These are phyloP conservation scores for Staurois parvus DNA, from an alignment of 2,797 vertebrate genomes.

Conservation along the genomic window DNA sequence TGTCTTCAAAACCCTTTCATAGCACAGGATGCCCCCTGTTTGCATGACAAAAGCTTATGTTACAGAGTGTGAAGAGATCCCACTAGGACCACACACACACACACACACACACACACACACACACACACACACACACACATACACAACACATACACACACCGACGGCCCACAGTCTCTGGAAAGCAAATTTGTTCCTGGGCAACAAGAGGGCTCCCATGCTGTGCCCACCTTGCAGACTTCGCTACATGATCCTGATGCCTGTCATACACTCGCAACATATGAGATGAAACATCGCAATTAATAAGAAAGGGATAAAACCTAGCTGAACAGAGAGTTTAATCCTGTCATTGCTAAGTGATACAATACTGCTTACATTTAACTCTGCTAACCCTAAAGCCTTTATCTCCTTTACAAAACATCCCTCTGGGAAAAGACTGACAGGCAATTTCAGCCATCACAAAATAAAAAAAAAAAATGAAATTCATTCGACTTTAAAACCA, in stretches of 20 bases:
- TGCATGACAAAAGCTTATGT: too few relatives aligned
- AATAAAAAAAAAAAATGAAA: slow-evolving; percentile 30
- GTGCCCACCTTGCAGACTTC: background rate
- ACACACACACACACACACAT: too few relatives aligned
- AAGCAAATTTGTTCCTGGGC: too few relatives aligned
- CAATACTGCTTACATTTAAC: slow-evolving; percentile 49
- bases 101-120: too few relatives aligned
- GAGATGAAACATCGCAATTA: slow-evolving; percentile 19
- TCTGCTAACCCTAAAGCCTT: slow-evolving; percentile 56
- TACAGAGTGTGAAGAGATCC: too few relatives aligned
- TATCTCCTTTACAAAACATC: slow-evolving; percentile 55
- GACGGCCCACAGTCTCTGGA: too few relatives aligned
- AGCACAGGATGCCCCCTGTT: too few relatives aligned
- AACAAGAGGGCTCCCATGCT: too few relatives aligned
- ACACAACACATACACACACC: too few relatives aligned
- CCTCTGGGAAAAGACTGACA: slow-evolving; percentile 56
- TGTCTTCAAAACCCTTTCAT: too few relatives aligned
- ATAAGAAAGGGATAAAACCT: slow-evolving; percentile 10
- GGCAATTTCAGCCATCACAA: slow-evolving; percentile 47
- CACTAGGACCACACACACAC: too few relatives aligned
- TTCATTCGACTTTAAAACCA: slow-evolving; percentile 48
- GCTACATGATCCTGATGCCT: background rate
- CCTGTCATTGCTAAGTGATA: slow-evolving; percentile 23
- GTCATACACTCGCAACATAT: background rate
- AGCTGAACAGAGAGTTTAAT: slow-evolving; percentile 25